A percentile compares a stretch with the other conserved stretches of the same genome.
These are phyloP conservation scores for Uria aalge DNA, from an alignment of 2,113 vertebrate species.

Conservation along the genomic window DNA sequence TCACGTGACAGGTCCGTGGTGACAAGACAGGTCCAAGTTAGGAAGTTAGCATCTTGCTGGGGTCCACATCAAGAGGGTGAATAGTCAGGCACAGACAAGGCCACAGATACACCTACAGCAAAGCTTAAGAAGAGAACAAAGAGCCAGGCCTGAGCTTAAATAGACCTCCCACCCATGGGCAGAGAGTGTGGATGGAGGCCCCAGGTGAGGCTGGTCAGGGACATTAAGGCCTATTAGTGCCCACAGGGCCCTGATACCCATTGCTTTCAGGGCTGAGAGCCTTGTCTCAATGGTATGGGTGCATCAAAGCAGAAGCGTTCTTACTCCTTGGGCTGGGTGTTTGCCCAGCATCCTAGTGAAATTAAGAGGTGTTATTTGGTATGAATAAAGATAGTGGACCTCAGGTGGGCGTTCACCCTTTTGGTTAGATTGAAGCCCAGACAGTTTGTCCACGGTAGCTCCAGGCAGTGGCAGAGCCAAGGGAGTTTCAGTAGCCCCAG, in stretches of 20 bases:
- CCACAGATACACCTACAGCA: background rate
- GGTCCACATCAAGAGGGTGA: background rate
- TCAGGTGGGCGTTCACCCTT: background rate
- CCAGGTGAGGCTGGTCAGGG: background rate
- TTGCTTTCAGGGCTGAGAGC: background rate
- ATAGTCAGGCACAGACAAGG: rapidly evolving
- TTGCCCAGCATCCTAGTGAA: background rate
- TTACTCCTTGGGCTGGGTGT: background rate
- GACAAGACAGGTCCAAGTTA: background rate
- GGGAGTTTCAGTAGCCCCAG: background rate
- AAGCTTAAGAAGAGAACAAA: background rate
- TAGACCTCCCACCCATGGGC: background rate
- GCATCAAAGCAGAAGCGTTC: background rate
- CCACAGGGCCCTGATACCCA: background rate
- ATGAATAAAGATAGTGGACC: background rate
- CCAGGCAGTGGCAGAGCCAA: background rate
- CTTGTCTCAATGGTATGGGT: too few relatives aligned
- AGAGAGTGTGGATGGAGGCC: background rate
- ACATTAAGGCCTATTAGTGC: background rate
- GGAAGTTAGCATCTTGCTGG: background rate
- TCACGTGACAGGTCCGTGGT: too few relatives aligned
- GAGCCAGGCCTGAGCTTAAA: background rate
- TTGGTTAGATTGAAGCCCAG: background rate
- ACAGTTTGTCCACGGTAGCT: background rate
- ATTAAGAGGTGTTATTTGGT: background rate